Evolutionary conservation across 2,113 vertebrate species (phyloP).

Genomic region (Spheniscus mendiculus): DNA sequence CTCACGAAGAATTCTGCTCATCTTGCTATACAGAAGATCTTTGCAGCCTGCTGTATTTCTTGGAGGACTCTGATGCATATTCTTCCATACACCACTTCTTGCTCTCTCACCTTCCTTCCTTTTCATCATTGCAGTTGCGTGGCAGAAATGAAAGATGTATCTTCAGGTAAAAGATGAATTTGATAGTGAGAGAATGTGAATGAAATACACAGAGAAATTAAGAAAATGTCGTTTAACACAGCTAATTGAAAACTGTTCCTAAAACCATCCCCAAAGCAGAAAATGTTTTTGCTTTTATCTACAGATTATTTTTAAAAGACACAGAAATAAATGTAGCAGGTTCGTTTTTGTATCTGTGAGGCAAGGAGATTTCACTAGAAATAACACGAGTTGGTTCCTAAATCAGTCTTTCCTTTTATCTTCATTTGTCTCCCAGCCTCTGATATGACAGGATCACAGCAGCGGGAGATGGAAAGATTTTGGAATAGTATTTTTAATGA

Average conservation of each 20-base stretch:
- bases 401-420: background rate
- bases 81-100: background rate
- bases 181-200: background rate
- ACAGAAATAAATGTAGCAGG: background rate
- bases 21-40: background rate
- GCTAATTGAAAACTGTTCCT: background rate
- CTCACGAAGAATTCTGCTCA: background rate
- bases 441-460: background rate
- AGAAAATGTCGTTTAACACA: background rate
- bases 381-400: background rate
- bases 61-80: background rate
- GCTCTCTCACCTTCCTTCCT: background rate
- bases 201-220: background rate
- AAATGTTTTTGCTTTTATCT: background rate
- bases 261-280: background rate
- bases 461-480: background rate
- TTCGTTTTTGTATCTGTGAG: background rate
- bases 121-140: background rate
- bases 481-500: background rate
- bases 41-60: background rate
- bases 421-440: background rate
- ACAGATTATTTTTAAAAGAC: background rate
- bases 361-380: background rate
- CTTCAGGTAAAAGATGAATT: background rate
- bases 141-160: background rate